phyloP scores from a whole-genome alignment of 1,140 invertebrate genomes.

The Papilio xuthus region DNA sequence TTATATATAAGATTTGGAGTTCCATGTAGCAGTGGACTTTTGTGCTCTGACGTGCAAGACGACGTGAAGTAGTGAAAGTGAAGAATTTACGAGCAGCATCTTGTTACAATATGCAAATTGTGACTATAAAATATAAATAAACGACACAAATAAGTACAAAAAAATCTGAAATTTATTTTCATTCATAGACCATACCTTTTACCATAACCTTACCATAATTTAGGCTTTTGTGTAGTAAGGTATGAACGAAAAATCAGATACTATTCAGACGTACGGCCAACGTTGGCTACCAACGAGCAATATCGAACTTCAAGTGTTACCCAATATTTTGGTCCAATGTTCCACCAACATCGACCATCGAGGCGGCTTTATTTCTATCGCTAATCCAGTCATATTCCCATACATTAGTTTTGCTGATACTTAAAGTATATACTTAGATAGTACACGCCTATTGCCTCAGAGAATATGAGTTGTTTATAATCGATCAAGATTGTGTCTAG shows the following conservation, averaged over 20 bases:
- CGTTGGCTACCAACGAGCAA: neutral
- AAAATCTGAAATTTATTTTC: neutral
- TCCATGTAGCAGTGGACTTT: neutral
- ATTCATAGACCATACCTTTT: neutral
- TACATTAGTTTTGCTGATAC: neutral
- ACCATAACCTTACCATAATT: neutral
- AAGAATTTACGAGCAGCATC: neutral
- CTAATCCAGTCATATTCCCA: conserved; percentile 29
- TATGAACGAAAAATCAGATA: neutral
- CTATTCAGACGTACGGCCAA: neutral
- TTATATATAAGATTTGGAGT: too few relatives aligned
- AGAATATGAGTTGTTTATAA: conserved; percentile 55
- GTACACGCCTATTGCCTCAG: conserved; percentile 44
- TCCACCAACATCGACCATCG: neutral
- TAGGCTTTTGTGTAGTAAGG: neutral
- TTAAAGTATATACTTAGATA: conserved; percentile 28
- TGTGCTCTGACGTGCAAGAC: neutral
- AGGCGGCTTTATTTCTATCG: neutral
- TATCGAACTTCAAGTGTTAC: neutral
- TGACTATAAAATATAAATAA: neutral
- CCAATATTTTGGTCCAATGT: neutral
- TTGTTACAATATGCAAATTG: conserved; percentile 14
- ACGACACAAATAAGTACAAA: neutral
- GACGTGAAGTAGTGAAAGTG: neutral
- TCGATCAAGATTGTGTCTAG: conserved; percentile 61